Conservation (phyloP, 1,140 invertebrate species). For the Drosophila mojavensis region DNA sequence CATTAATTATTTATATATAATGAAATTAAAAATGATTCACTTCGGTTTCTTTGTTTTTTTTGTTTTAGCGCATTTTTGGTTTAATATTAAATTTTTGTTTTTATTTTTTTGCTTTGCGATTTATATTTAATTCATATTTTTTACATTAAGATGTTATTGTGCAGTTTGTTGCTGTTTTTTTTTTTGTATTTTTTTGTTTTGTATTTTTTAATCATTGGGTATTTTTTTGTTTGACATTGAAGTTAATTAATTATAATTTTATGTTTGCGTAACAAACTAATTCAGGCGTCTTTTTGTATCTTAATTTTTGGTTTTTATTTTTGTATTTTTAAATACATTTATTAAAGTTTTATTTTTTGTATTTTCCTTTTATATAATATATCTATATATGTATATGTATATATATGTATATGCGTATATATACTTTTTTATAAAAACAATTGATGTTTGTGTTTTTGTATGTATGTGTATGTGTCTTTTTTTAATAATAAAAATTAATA, state of each 20-base stretch:
- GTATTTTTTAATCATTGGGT: conserved; percentile 26
- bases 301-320: conserved; percentile 50
- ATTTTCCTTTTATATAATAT: conserved; percentile 35
- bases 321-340: conserved; percentile 55
- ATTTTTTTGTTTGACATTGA: conserved; percentile 43
- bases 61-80: conserved; percentile 47
- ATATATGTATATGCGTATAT: conserved; percentile 43
- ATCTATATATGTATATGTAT: conserved; percentile 24
- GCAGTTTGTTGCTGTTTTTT: conserved; percentile 63
- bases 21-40: conserved; percentile 72
- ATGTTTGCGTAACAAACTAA: conserved; percentile 77
- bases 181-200: too few species aligned
- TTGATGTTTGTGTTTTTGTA: conserved; percentile 62
- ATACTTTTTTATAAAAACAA: conserved; percentile 81
- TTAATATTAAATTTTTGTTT: conserved; percentile 53
- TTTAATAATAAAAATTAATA: conserved; percentile 77
- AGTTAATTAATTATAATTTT: conserved; percentile 52
- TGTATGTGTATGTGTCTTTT: conserved; percentile 50
- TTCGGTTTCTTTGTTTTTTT: conserved; percentile 39
- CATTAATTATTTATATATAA: conserved; percentile 83
- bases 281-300: conserved; percentile 76
- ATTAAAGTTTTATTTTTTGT: conserved; percentile 46
- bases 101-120: conserved; percentile 56
- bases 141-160: conserved; percentile 83
- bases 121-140: conserved; percentile 72